phyloP scores from a whole-genome alignment of 2,797 vertebrate genomes.

The Girardinus metallicus region DNA sequence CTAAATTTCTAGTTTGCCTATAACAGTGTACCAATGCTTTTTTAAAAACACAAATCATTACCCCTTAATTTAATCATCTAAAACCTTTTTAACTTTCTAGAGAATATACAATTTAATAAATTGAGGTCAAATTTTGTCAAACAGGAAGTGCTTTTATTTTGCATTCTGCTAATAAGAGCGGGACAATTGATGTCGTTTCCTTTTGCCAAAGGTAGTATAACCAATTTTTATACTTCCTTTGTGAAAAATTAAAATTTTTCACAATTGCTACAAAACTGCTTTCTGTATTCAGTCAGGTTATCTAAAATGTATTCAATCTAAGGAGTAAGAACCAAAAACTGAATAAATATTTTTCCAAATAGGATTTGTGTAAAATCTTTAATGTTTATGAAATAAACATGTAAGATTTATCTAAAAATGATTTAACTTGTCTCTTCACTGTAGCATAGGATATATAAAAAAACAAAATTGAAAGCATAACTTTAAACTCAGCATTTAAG shows the following conservation, averaged over 20 bases:
- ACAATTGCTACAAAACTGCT: not conserved
- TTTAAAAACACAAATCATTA: not conserved
- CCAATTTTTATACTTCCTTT: not conserved
- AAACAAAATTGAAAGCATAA: constrained; percentile 64
- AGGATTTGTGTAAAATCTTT: constrained; percentile 30
- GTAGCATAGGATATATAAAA: constrained; percentile 44
- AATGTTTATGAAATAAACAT: constrained; percentile 43
- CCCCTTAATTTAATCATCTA: not conserved
- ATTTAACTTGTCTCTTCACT: constrained; percentile 35
- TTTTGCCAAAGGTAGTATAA: not conserved
- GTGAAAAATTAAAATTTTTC: not conserved
- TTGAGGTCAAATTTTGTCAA: not conserved
- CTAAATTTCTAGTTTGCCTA: not conserved
- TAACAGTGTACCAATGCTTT: not conserved
- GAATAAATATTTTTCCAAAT: not conserved
- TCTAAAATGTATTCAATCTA: not conserved
- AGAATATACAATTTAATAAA: not conserved
- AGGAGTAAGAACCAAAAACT: not conserved
- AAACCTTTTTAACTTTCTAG: not conserved
- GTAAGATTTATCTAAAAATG: constrained; percentile 41
- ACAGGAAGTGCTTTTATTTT: not conserved
- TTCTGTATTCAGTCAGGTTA: not conserved
- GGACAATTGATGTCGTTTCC: not conserved
- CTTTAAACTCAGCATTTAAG: constrained; percentile 61
- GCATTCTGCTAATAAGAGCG: not conserved